Conservation (phyloP, 37 sponge, comb jelly and placozoan genomes). For the Ianthella basta region DNA sequence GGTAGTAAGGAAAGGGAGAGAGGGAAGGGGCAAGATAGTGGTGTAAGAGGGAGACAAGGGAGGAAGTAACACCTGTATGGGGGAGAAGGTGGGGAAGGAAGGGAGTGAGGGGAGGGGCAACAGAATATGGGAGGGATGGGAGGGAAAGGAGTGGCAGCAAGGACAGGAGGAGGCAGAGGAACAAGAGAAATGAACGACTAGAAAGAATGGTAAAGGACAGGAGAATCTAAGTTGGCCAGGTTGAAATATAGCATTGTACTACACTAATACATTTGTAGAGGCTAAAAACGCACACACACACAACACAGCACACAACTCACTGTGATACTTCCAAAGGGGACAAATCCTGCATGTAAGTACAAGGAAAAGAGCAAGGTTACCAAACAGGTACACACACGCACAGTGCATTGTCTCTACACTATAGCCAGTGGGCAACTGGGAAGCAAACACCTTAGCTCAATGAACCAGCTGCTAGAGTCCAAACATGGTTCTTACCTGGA, state of each 20-base stretch:
- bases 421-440: neutral
- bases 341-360: constrained; percentile 76
- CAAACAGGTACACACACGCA: neutral
- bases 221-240: too few relatives aligned
- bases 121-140: too few relatives aligned
- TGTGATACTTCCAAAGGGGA: constrained; percentile 83
- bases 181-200: too few relatives aligned
- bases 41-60: neutral
- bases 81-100: neutral
- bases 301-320: constrained; percentile 44
- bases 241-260: too few relatives aligned
- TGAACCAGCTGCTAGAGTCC: too few relatives aligned
- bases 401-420: neutral
- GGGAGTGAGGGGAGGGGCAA: too few relatives aligned
- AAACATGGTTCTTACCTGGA: too few relatives aligned
- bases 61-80: constrained; percentile 43
- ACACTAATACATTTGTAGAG: too few relatives aligned
- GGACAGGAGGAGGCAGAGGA: too few relatives aligned
- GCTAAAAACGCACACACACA: too few relatives aligned
- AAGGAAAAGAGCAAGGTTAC: neutral
- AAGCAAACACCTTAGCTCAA: neutral
- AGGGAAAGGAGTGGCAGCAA: too few relatives aligned
- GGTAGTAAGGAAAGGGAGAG: neutral
- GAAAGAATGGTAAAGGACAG: too few relatives aligned
- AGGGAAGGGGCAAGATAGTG: neutral